These are phyloP conservation scores for Amyelois transitella DNA, from an alignment of 1,140 invertebrate species.

Conservation along the genomic window DNA sequence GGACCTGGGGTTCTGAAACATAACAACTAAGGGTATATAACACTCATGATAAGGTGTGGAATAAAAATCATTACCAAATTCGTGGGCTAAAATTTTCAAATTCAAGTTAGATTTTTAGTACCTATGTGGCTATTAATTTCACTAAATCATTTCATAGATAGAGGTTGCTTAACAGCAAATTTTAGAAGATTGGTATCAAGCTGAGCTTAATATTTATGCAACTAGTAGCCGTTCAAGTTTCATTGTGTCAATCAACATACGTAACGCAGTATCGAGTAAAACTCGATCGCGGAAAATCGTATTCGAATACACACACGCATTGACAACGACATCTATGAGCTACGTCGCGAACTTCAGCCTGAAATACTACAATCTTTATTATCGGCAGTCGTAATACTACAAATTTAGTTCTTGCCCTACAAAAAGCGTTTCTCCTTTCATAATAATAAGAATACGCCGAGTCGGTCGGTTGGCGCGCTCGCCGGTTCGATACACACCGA, in stretches of 20 bases:
- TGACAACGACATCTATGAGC: slow-evolving; percentile 68
- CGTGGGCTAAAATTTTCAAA: too few relatives aligned
- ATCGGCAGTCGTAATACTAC: slow-evolving; percentile 66
- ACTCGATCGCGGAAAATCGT: slow-evolving; percentile 29
- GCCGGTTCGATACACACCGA: slow-evolving; percentile 51
- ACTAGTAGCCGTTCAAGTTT: slow-evolving; percentile 1
- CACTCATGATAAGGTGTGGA: too few relatives aligned
- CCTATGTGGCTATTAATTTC: too few relatives aligned
- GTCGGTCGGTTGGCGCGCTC: slow-evolving; percentile 59
- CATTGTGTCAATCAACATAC: slow-evolving; percentile 4
- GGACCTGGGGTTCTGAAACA: too few relatives aligned
- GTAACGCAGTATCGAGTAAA: slow-evolving; percentile 11
- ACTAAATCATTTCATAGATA: too few relatives aligned
- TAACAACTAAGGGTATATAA: too few relatives aligned
- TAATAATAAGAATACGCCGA: slow-evolving; percentile 73
- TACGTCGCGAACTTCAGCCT: slow-evolving; percentile 62
- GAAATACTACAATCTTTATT: slow-evolving; percentile 72
- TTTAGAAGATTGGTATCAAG: too few relatives aligned
- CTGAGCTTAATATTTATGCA: slow-evolving; percentile 5
- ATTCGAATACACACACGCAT: slow-evolving; percentile 20
- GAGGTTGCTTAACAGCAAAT: too few relatives aligned
- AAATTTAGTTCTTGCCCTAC: slow-evolving; percentile 74
- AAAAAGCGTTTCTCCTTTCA: slow-evolving; percentile 74
- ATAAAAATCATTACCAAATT: too few relatives aligned
- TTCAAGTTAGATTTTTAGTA: too few relatives aligned